These are phyloP conservation scores for Calycopis cecrops DNA, from an alignment of 1,140 invertebrate species.

Conservation along the genomic window DNA sequence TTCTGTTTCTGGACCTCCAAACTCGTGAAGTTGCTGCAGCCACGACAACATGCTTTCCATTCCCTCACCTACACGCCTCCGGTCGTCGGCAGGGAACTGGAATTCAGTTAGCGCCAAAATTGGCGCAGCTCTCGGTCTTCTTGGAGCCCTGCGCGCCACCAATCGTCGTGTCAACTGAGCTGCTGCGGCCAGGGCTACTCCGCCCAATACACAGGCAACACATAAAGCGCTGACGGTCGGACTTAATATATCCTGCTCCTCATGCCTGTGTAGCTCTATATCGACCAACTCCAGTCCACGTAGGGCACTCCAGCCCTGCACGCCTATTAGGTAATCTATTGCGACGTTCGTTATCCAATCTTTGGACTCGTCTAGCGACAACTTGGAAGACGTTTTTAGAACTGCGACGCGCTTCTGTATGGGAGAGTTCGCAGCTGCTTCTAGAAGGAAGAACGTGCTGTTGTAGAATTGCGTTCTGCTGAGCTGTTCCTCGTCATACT, in stretches of 20 bases:
- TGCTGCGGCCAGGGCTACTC: slow-evolving; percentile 22
- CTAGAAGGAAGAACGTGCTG: slow-evolving; percentile 32
- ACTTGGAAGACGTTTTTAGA: slow-evolving; percentile 22
- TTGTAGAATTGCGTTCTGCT: slow-evolving; percentile 14
- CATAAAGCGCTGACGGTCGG: slow-evolving; percentile 15
- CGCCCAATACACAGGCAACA: slow-evolving; percentile 17
- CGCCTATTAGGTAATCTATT: slow-evolving; percentile 19
- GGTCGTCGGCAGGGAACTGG: slow-evolving; percentile 48
- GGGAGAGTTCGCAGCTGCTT: slow-evolving; percentile 14
- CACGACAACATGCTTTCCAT: slow-evolving; percentile 89
- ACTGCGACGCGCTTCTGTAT: slow-evolving; percentile 30
- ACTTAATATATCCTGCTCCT: slow-evolving; percentile 1
- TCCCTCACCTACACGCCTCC: slow-evolving; percentile 81
- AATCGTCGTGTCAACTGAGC: slow-evolving; percentile 22
- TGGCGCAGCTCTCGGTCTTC: slow-evolving; percentile 27
- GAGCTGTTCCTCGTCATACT: slow-evolving; percentile 22
- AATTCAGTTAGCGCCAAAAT: slow-evolving; percentile 42
- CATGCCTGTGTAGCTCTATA: slow-evolving; percentile 1
- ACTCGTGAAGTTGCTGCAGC: slow-evolving; percentile 87
- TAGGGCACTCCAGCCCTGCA: slow-evolving; percentile 20
- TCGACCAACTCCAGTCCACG: slow-evolving; percentile 4
- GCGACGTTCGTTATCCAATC: slow-evolving; percentile 32
- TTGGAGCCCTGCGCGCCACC: slow-evolving; percentile 19
- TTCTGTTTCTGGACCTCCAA: slow-evolving; percentile 85
- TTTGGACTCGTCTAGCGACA: slow-evolving; percentile 23